phyloP scores from a whole-genome alignment of 2,888 invertebrate species.

The Entomobrya proxima region DNA sequence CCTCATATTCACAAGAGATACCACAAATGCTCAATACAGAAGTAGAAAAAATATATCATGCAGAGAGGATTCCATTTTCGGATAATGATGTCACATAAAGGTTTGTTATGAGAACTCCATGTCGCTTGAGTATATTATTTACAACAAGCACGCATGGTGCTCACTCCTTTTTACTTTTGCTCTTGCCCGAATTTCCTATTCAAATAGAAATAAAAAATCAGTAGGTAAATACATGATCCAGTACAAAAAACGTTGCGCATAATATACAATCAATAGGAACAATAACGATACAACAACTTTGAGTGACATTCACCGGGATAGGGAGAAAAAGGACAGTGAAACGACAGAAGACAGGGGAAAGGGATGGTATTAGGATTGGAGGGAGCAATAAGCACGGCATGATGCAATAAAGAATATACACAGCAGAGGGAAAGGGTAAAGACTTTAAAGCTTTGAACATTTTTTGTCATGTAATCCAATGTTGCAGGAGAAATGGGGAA shows the following conservation, averaged over 20 bases:
- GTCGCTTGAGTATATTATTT: conserved; percentile 39
- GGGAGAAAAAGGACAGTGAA: conserved; percentile 58
- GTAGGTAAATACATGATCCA: conserved; percentile 70
- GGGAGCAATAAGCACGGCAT: conserved; percentile 3
- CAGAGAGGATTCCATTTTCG: conserved; percentile 57
- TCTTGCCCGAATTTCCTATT: conserved; percentile 50
- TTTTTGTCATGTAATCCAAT: conserved; percentile 51
- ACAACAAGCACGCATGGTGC: conserved; percentile 3
- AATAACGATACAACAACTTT: conserved; percentile 54
- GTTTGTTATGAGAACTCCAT: conserved; percentile 73
- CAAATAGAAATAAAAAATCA: conserved; percentile 67
- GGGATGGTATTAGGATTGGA: background rate
- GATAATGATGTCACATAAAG: conserved; percentile 74
- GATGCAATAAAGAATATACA: conserved; percentile 16
- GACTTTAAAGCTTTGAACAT: conserved; percentile 56
- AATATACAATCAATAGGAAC: conserved; percentile 51
- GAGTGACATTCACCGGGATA: conserved; percentile 53
- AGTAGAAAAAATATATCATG: conserved; percentile 33
- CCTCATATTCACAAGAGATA: conserved; percentile 52
- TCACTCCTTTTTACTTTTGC: background rate
- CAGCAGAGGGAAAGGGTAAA: conserved; percentile 59
- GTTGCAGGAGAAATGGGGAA: background rate
- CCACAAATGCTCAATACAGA: conserved; percentile 57
- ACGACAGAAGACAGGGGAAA: conserved; percentile 43
- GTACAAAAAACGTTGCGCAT: conserved; percentile 31